Evolutionary conservation across 2,113 vertebrate species (phyloP), one percentile per base, ranked within the genome.

Genomic region (Notothenia rossii): DNA sequence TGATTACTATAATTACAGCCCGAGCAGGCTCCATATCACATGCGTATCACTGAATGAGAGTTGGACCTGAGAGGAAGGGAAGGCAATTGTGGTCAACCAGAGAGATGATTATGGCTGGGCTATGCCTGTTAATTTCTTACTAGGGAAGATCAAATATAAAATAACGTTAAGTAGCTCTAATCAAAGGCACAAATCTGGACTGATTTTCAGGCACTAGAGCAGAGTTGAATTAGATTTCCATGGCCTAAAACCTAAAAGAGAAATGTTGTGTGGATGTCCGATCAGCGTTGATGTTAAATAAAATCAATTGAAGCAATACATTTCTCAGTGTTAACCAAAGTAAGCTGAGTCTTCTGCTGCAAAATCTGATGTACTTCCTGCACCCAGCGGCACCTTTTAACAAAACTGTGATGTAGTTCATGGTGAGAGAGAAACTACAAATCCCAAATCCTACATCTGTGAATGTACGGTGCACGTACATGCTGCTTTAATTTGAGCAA

Each of bases 1-100:
- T 87, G 74, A 89, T 90, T 85, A 81, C 89, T 85, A 33, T 89
- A 86, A 92, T 92, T 91, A 85, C 75, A 85, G 56, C 78, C 69
- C 63, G 20, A 72, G 83, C 29, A 11, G 64, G 70, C 58, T 79
- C 59, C 12, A 29, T 64, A 74, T 83, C 83, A 80, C 43, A 51
- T 62, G 43, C 70, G 29, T 72, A 82, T 86, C 83, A 60, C 60
- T 72, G 73, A 59, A 86, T 66, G 61, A 83, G 50, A 83, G 74
- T 69, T 80, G 36, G 82, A 77, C 66, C 59, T 63, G 68, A 75
- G 63, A 77, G 63, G 60, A 75, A 40, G 8, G 68, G 22, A 59
- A 73, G 63, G 81, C 69, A 49, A 74, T 83, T 84, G 71, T 72
- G 64, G 67, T 64, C 75, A 82, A 61, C 68, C 55, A 17, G 48